Evolutionary conservation across 2,113 vertebrate species (phyloP).

Genomic region (Galemys pyrenaicus): DNA sequence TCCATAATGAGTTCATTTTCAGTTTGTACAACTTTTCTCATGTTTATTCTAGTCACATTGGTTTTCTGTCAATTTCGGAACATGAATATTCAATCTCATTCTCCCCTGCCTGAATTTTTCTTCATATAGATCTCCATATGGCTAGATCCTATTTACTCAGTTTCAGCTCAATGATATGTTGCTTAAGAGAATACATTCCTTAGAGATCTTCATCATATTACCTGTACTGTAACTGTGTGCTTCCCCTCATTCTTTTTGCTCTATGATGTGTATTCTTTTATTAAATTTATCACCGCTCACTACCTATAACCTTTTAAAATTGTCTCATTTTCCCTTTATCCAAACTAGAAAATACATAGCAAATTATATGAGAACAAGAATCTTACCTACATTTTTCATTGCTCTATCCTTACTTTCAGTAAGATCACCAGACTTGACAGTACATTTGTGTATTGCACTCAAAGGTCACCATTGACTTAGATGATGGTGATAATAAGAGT

Average conservation of each 20-base stretch:
- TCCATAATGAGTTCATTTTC: neutral
- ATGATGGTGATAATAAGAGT: neutral
- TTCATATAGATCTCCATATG: neutral
- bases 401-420: neutral
- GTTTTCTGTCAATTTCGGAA: neutral
- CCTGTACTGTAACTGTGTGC: neutral
- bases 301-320: neutral
- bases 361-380: neutral
- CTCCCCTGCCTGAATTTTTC: neutral
- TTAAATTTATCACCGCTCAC: constrained; percentile 18
- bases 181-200: neutral
- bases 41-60: neutral
- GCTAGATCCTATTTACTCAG: neutral
- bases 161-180: neutral
- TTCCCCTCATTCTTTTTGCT: neutral
- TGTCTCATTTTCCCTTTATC: neutral
- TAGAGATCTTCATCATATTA: neutral
- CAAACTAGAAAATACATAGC: neutral
- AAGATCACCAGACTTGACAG: neutral
- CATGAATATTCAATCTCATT: neutral
- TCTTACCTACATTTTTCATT: neutral
- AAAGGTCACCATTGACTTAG: neutral
- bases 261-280: neutral
- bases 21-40: neutral
- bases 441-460: neutral